Percentiles rank a stretch among this genome's conserved stretches.
phyloP scores from a whole-genome alignment of 2,888 invertebrate species.

The Agonopterix heracliana region DNA sequence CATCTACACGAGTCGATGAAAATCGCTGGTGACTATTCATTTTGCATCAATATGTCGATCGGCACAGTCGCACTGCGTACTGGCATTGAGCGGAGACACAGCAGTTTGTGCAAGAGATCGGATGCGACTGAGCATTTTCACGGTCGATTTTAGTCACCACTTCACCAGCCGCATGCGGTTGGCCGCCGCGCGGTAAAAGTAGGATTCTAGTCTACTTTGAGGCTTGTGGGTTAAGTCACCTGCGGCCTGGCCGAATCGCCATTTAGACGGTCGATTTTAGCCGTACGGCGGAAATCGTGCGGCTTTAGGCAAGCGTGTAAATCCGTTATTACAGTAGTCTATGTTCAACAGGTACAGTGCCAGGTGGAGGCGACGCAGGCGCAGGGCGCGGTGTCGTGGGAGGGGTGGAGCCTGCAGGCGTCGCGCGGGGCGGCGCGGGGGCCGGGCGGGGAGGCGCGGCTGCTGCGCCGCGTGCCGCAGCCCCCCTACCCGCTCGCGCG shows the following conservation, averaged over 20 bases:
- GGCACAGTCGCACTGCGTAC: no score
- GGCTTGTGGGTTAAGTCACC: slow-evolving; percentile 34
- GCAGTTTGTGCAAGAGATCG: no score
- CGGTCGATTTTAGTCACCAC: no score
- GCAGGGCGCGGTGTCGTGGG: slow-evolving; percentile 84
- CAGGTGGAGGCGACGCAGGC: slow-evolving; percentile 86
- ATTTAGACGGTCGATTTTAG: slow-evolving; percentile 28
- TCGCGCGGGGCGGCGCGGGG: slow-evolving; percentile 49
- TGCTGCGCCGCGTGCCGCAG: slow-evolving; percentile 83
- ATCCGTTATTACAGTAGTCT: no score
- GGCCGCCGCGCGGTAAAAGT: no score
- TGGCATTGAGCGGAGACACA: no score
- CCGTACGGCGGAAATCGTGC: no score
- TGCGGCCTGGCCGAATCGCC: slow-evolving; percentile 30
- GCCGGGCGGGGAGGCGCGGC: slow-evolving; percentile 32
- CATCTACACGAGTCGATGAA: no score
- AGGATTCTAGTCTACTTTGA: slow-evolving; percentile 30
- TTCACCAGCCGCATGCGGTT: no score
- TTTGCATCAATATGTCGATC: no score
- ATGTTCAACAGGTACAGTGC: slow-evolving; percentile 76
- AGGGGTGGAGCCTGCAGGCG: slow-evolving; percentile 80
- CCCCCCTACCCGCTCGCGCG: slow-evolving; percentile 89
- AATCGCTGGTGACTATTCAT: not conserved
- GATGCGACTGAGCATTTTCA: no score
- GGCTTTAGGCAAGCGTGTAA: no score